These are phyloP conservation scores for Andrena dorsata DNA, from an alignment of 2,888 invertebrate species.

Conservation along the genomic window DNA sequence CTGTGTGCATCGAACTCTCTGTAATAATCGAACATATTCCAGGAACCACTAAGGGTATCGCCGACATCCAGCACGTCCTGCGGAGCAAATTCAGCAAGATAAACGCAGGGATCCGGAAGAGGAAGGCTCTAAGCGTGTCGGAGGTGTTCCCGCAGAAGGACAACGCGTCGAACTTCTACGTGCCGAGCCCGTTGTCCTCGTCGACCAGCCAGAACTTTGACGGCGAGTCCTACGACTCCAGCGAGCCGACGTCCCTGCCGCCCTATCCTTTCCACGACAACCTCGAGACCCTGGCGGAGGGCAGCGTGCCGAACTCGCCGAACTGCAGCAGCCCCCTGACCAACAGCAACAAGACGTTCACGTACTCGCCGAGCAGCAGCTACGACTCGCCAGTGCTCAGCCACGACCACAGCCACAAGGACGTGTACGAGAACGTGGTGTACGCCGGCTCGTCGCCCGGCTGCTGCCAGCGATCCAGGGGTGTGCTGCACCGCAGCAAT, in stretches of 20 bases:
- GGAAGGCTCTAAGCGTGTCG: slow-evolving; percentile 90
- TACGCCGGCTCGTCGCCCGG: slow-evolving; percentile 63
- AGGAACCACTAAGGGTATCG: slow-evolving; percentile 86
- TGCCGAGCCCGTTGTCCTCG: slow-evolving; percentile 87
- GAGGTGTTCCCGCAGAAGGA: slow-evolving; percentile 87
- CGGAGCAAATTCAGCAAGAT: slow-evolving; percentile 89
- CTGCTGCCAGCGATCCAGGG: slow-evolving; percentile 58
- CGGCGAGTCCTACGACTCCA: slow-evolving; percentile 65
- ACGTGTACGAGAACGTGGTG: slow-evolving; percentile 71
- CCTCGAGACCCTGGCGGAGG: slow-evolving; percentile 83
- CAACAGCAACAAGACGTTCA: slow-evolving; percentile 65
- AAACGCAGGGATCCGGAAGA: slow-evolving; percentile 89
- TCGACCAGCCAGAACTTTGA: slow-evolving; percentile 77
- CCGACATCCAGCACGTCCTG: slow-evolving; percentile 87
- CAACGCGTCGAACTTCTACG: slow-evolving; percentile 87
- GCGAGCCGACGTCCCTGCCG: slow-evolving; percentile 85
- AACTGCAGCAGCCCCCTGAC: slow-evolving; percentile 68
- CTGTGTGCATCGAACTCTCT: background rate
- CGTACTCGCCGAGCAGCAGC: slow-evolving; percentile 66
- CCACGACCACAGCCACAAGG: slow-evolving; percentile 60
- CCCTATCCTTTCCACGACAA: slow-evolving; percentile 83
- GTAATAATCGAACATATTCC: background rate
- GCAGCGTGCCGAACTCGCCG: slow-evolving; percentile 81
- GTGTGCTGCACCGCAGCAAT: slow-evolving; percentile 76
- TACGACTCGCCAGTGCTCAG: slow-evolving; percentile 41